phyloP scores from a whole-genome alignment of 2,888 invertebrate species.

The Harpagoxenus sublaevis region DNA sequence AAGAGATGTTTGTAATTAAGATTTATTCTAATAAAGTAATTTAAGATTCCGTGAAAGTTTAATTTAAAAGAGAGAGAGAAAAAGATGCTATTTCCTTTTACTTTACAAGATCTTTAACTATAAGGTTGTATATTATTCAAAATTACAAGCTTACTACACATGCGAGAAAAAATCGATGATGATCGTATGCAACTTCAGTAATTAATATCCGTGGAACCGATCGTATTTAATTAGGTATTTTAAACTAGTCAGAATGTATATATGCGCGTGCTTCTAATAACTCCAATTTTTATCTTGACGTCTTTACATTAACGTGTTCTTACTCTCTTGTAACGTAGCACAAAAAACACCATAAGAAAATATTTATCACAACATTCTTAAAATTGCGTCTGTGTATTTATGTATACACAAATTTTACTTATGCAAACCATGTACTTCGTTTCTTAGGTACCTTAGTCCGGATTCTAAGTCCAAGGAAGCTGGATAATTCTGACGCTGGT shows the following conservation, averaged over 20 bases:
- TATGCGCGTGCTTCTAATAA: neutral
- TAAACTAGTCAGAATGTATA: neutral
- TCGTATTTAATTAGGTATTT: neutral
- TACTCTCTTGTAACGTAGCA: neutral
- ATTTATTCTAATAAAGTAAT: neutral
- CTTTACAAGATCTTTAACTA: neutral
- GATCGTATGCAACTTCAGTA: neutral
- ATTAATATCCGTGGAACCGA: conserved; percentile 23
- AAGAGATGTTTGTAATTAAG: neutral
- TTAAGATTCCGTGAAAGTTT: neutral
- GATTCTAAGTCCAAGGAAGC: conserved; percentile 90
- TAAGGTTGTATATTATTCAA: conserved; percentile 9
- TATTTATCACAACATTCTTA: neutral
- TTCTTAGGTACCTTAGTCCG: conserved; percentile 90
- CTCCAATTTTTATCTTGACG: neutral
- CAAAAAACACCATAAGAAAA: neutral
- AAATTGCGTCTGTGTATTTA: neutral
- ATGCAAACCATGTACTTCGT: neutral
- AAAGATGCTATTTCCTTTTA: neutral
- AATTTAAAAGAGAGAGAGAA: neutral
- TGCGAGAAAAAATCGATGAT: conserved; percentile 33
- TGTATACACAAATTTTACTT: neutral
- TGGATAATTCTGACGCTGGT: conserved; percentile 91
- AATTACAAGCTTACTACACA: neutral
- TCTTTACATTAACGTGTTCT: neutral